Base-by-base conservation (phyloP, 2,797 vertebrate genomes). In the Amblyraja radiata region DNA sequence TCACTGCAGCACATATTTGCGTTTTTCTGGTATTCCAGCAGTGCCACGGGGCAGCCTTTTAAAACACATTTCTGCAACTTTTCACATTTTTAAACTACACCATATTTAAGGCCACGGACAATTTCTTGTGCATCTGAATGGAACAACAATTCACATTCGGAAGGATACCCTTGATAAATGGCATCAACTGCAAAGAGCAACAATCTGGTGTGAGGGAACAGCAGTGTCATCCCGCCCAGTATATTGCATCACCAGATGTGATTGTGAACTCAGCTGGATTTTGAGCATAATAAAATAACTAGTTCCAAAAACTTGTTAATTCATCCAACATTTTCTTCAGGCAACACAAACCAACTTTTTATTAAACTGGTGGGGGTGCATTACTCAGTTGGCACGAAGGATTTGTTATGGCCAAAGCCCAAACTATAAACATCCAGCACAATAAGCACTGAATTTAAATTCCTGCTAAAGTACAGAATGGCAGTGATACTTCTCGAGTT, bases 241-340 rank as follows among this genome's bases (percentile, higher is more conserved):
- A 91, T 91, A 68, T 91, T 68, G 25, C 90, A 73, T 91, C 65
- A 74, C n/a, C 84, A 32, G 84, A 88, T 88, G 84, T 84, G 84
- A 68, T 88, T 32, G 65, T 91, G 90, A 74, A 91, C 54, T 74
- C 68, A 74, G 39, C 46, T 74, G 71, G 73, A 91, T 25, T 91
- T 91, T n/a, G 23, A 91, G 39, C 90, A 73, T 73, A 91, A 91
- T 91, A 91, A 91, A 91, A 46, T 68, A 91, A 61, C 46, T 74
- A 25, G 90, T 28, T 91, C 90, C 90, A 91, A 68, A 91, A 88
- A n/a, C 84, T 68, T 88, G 36, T 88, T 68, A 86, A 88, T 88
- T 88, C 61, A 88, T 88, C 61, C 63, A 88, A 68, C 61, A 68
- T 88, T 88, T 88, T 63, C 65, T 88, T 36, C 32, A 23, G 63